Evolutionary conservation across 2,888 invertebrate genomes (phyloP).

Genomic region (Hermodice carunculata): DNA sequence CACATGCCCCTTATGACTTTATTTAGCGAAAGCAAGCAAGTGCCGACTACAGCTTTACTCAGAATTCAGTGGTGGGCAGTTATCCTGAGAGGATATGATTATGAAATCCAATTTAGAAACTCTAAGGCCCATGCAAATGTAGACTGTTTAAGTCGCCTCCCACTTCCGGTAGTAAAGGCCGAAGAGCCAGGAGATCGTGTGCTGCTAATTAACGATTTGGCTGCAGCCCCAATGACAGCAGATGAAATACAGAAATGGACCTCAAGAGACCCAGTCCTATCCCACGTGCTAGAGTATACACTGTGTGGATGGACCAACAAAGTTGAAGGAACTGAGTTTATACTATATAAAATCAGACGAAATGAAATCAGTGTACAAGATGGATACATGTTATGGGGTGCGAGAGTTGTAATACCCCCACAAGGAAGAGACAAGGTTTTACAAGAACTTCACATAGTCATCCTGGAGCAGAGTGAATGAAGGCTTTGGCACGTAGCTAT

Average conservation of each 20-base stretch:
- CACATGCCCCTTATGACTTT: slow-evolving; percentile 1
- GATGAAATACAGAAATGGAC: no score
- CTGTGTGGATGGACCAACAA: no score
- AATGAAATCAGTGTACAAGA: slow-evolving; percentile 26
- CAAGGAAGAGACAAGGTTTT: slow-evolving; percentile 21
- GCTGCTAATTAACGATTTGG: no score
- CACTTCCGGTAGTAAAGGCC: no score
- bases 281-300: no score
- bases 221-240: no score
- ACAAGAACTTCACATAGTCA: slow-evolving; percentile 37
- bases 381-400: slow-evolving; percentile 34
- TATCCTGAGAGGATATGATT: background rate
- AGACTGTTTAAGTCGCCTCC: no score
- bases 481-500: slow-evolving; percentile 37
- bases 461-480: slow-evolving; percentile 41
- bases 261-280: no score
- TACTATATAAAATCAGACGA: background rate
- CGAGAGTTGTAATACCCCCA: slow-evolving; percentile 38
- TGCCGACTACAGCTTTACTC: background rate
- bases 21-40: slow-evolving; percentile 1
- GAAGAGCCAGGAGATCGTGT: no score
- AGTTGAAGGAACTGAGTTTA: no score
- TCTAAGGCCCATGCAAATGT: background rate
- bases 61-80: background rate
- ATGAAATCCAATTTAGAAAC: background rate